These are phyloP conservation scores for Latheticus oryzae DNA, from an alignment of 2,888 invertebrate species.

Conservation along the genomic window DNA sequence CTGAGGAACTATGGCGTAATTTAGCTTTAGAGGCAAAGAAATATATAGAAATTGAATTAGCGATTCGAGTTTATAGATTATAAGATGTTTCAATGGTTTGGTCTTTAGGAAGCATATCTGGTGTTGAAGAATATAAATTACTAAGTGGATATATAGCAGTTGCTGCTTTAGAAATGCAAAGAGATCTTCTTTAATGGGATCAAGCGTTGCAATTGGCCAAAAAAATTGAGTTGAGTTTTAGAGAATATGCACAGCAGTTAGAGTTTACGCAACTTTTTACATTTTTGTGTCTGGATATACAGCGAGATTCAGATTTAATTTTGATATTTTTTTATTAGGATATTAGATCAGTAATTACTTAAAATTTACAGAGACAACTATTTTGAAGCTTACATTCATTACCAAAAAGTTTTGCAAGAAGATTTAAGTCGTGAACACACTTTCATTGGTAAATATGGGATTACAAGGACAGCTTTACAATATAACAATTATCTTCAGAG, in stretches of 20 bases:
- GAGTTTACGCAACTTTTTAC: slow-evolving; percentile 85
- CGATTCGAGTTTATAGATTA: slow-evolving; percentile 86
- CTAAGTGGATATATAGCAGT: slow-evolving; percentile 76
- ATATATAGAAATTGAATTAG: slow-evolving; percentile 88
- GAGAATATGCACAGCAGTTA: slow-evolving; percentile 93
- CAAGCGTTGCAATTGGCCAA: slow-evolving; percentile 88
- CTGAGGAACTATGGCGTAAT: slow-evolving; percentile 75
- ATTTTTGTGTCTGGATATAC: slow-evolving; percentile 3
- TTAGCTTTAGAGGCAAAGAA: slow-evolving; percentile 84
- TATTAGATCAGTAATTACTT: too few species aligned
- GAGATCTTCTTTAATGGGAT: slow-evolving; percentile 96
- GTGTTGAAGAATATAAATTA: slow-evolving; percentile 82
- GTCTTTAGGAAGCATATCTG: slow-evolving; percentile 83
- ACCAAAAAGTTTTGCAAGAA: slow-evolving; percentile 83
- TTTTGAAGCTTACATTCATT: slow-evolving; percentile 89
- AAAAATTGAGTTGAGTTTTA: slow-evolving; percentile 86
- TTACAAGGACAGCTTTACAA: slow-evolving; percentile 90
- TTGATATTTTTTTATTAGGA: too few species aligned
- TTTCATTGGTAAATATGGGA: slow-evolving; percentile 87
- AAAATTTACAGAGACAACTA: slow-evolving; percentile 91
- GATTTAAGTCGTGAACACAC: slow-evolving; percentile 75
- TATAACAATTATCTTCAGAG: slow-evolving; percentile 93
- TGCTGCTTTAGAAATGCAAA: slow-evolving; percentile 84
- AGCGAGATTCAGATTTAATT: too few species aligned
- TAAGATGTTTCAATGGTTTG: slow-evolving; percentile 92